Conservation (phyloP, 2,113 vertebrate genomes). For the Mus musculus region DNA sequence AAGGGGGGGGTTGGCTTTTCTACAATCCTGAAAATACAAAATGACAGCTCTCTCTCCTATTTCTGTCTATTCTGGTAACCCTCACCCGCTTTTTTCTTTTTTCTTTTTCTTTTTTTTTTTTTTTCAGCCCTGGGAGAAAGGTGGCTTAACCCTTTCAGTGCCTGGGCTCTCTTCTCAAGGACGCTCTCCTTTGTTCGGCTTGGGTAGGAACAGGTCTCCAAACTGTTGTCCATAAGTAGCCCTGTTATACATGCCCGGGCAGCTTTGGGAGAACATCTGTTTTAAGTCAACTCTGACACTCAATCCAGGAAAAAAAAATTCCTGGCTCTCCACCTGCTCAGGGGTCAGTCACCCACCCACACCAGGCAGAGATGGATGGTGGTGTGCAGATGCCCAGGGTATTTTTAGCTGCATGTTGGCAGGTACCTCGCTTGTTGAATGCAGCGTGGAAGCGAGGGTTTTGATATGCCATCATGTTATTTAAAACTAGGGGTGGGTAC, state of each 20-base stretch:
- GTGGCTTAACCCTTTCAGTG: conserved; percentile 83
- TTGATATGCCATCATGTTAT: conserved; percentile 42
- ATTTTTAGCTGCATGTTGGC: conserved; percentile 80
- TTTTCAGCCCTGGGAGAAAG: background rate
- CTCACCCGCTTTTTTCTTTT: background rate
- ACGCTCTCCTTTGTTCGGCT: background rate
- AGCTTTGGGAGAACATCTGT: conserved; percentile 71
- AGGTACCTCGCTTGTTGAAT: conserved; percentile 67
- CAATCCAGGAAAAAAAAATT: conserved; percentile 66
- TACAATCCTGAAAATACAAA: conserved; percentile 88
- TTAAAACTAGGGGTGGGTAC: background rate
- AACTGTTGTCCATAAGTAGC: conserved; percentile 19
- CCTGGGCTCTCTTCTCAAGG: accelerated
- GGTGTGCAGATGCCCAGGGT: conserved; percentile 70
- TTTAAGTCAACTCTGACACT: conserved; percentile 76
- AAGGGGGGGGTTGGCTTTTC: conserved; percentile 86
- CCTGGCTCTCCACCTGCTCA: conserved; percentile 82
- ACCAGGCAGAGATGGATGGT: conserved; percentile 72
- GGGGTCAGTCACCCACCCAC: conserved; percentile 76
- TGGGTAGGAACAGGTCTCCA: background rate
- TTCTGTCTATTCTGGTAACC: background rate
- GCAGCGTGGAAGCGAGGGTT: background rate
- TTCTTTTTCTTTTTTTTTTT: background rate
- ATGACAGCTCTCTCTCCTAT: conserved; percentile 86
- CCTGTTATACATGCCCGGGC: conserved; percentile 34